Base-by-base conservation (phyloP, 2,888 invertebrate genomes). In the Vesta saturnalis region DNA sequence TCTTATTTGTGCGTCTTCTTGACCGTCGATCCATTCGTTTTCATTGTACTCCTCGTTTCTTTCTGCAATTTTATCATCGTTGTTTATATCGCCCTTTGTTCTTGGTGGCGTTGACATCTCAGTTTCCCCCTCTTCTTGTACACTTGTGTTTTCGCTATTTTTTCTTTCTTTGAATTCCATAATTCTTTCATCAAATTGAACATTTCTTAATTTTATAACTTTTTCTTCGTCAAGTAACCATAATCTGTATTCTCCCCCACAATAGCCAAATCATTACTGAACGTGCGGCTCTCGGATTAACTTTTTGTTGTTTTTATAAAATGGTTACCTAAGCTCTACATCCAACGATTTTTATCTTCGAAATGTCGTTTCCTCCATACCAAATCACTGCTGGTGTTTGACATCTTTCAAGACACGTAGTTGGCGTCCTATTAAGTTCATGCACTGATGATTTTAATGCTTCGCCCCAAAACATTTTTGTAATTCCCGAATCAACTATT, bases 241-340 rank as follows among this genome's bases (percentile, higher is more conserved):
- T 49, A 76, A 22, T 65, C 74, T 60, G 16, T 74, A 78, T 14
- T 73, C 76, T 30, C 39, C 62, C 60, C 64, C 63, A 58, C 21
- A 63, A 60, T 76, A 77, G 39, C 76, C 76, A 18, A 77, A n/a
- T 67, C 74, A 75, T 72, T 60, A 72, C 71, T 16, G 60, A 60
- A 23, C 43, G 18, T 71, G 69, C 23, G 16, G 76, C 73, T 30
- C 68, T 60, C 56, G 46, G 69, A 57, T 74, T 72, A 49, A 77
- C 35, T 69, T 76, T 76, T 64, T 68, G 4, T 4, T 4, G 4
- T 10, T 30, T 30, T 6, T 4, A 10, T 10, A 30, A 30, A 6
- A 10, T 30, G 6, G 65, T 62, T 57, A 64, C 60, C 71, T 73
- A 76, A 47, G 72, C 72, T 69, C 60, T 64, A 60, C 72, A 69